Evolutionary conservation across 2,888 invertebrate species (phyloP).

Genomic region (Drosophila prostipennis): DNA sequence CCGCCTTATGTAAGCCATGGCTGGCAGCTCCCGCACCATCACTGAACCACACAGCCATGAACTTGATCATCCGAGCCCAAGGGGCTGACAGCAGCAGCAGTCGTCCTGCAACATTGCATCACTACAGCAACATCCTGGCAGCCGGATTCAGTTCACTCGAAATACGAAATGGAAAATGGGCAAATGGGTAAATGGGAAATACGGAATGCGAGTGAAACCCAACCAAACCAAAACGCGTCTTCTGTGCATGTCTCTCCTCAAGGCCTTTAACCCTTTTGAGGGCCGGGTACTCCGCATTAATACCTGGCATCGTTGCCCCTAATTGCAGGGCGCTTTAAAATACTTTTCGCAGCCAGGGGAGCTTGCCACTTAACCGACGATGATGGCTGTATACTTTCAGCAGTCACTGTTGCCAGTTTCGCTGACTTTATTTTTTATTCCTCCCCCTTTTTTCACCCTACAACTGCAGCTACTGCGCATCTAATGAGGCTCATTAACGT

Average conservation of each 20-base stretch:
- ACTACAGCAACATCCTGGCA: constrained; percentile 15
- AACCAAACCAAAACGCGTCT: background rate
- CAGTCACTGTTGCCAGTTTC: constrained; percentile 9
- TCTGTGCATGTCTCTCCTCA: constrained; percentile 2
- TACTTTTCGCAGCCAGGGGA: constrained; percentile 14
- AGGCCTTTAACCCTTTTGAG: constrained; percentile 8
- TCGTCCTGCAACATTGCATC: constrained; percentile 6
- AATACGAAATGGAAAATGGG: background rate
- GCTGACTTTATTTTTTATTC: background rate
- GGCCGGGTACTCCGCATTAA: constrained; percentile 11
- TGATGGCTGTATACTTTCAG: constrained; percentile 10
- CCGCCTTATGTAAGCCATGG: background rate
- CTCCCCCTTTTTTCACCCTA: too few relatives aligned
- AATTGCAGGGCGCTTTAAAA: constrained; percentile 31
- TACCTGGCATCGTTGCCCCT: constrained; percentile 23
- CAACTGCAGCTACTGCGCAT: constrained; percentile 25
- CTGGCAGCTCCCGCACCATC: background rate
- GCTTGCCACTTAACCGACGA: constrained; percentile 17
- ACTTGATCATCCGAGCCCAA: constrained; percentile 15
- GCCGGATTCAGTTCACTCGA: constrained; percentile 11
- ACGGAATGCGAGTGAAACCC: constrained; percentile 3
- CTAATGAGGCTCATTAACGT: constrained; percentile 74
- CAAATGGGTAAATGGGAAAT: background rate
- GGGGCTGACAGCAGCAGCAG: constrained; percentile 20
- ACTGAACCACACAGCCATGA: constrained; percentile 15